phyloP scores from a whole-genome alignment of 1,140 invertebrate species.

The Drosophila sp. region DNA sequence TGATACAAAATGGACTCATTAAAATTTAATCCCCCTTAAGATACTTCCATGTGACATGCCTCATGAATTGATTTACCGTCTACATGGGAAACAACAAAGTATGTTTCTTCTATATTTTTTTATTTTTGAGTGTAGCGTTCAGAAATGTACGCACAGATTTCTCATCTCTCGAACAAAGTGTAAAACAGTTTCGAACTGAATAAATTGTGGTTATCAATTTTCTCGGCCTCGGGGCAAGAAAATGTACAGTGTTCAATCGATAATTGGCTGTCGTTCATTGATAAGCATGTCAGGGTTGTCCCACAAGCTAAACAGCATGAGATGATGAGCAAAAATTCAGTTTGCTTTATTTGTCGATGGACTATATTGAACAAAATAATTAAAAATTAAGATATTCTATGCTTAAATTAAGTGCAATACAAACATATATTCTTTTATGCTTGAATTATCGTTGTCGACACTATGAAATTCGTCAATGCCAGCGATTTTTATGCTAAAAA shows the following conservation, averaged over 20 bases:
- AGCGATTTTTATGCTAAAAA: too few species aligned
- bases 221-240: neutral
- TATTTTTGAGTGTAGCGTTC: neutral
- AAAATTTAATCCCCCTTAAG: constrained; percentile 33
- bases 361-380: too few species aligned
- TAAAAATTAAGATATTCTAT: too few species aligned
- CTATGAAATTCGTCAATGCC: too few species aligned
- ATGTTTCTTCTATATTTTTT: neutral
- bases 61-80: neutral
- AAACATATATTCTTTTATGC: too few species aligned
- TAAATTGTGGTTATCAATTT: neutral
- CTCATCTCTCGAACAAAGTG: neutral
- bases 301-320: neutral
- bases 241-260: neutral
- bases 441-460: too few species aligned
- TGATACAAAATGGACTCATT: constrained; percentile 34
- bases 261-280: neutral
- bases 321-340: too few species aligned
- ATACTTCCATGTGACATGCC: constrained; percentile 25
- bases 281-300: neutral
- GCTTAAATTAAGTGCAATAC: too few species aligned
- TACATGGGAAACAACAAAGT: neutral
- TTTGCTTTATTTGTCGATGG: too few species aligned
- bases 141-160: neutral
- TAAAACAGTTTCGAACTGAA: neutral